Conservation (phyloP, 2,888 invertebrate genomes). For the Busseola fusca region DNA sequence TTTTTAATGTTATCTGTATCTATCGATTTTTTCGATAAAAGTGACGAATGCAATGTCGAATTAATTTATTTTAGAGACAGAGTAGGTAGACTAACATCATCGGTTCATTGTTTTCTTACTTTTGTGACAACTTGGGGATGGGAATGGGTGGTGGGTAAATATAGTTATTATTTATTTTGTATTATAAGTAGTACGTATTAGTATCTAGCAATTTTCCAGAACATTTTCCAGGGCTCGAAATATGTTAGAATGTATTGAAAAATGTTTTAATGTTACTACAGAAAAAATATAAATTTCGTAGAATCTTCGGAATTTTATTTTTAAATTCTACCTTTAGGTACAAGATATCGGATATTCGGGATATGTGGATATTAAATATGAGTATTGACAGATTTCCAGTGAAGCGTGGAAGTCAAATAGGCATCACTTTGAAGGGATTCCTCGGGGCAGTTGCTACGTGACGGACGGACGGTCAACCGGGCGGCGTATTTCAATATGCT, state of each 20-base stretch:
- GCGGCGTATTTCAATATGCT: constrained; percentile 85
- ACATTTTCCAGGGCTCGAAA: not conserved
- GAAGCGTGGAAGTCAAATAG: constrained; percentile 80
- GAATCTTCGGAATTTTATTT: constrained; percentile 50
- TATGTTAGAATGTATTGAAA: constrained; percentile 13
- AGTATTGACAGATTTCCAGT: constrained; percentile 77
- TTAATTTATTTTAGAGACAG: not conserved
- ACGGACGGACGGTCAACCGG: constrained; percentile 79
- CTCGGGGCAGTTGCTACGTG: constrained; percentile 78
- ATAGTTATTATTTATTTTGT: constrained; percentile 35
- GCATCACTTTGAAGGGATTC: constrained; percentile 78
- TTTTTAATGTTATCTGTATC: not conserved
- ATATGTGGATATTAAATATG: constrained; percentile 70
- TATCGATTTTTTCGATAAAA: constrained; percentile 1
- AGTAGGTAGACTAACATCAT: constrained; percentile 11
- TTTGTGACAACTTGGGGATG: constrained; percentile 24
- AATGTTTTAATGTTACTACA: constrained; percentile 33
- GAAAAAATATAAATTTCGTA: constrained; percentile 40
- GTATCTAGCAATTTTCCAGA: constrained; percentile 12
- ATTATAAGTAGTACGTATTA: constrained; percentile 20
- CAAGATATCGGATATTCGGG: constrained; percentile 58
- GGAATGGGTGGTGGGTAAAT: constrained; percentile 68
- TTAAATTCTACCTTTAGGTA: constrained; percentile 55
- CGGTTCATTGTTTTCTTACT: constrained; percentile 4
- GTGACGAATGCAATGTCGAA: not conserved